phyloP scores from a whole-genome alignment of 2,113 vertebrate genomes.

The Myocastor coypus region DNA sequence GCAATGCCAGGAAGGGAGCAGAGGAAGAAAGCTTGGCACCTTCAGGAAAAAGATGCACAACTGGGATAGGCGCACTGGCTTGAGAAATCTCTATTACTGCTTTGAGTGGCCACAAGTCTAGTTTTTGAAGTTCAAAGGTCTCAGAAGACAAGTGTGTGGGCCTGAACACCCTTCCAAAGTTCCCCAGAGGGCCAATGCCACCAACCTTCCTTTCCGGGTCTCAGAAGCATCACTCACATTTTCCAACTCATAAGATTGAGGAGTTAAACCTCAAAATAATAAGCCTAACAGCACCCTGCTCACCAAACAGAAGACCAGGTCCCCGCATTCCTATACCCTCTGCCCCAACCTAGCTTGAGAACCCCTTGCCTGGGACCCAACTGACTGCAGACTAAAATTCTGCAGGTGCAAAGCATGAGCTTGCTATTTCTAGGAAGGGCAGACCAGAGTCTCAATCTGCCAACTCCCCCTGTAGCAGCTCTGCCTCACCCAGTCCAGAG shows the following conservation, averaged over 20 bases:
- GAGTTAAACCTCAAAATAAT: background rate
- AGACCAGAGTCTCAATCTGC: background rate
- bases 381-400: background rate
- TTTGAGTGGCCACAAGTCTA: background rate
- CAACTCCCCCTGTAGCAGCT: background rate
- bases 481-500: background rate
- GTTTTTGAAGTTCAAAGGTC: background rate
- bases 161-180: background rate
- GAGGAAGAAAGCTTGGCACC: background rate
- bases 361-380: background rate
- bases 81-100: background rate
- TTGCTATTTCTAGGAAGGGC: background rate
- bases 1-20: background rate
- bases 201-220: background rate
- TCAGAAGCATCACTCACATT: background rate
- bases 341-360: too few relatives aligned
- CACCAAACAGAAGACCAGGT: background rate
- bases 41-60: background rate
- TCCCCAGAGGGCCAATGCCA: background rate
- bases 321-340: background rate
- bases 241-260: background rate
- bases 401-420: background rate
- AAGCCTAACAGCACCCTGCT: background rate
- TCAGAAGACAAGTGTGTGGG: background rate
- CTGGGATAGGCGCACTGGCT: background rate